A percentile compares a stretch with the other conserved stretches of the same genome.
These are phyloP conservation scores for Sarcophaga rosellei DNA, from an alignment of 2,888 invertebrate species.

Conservation along the genomic window DNA sequence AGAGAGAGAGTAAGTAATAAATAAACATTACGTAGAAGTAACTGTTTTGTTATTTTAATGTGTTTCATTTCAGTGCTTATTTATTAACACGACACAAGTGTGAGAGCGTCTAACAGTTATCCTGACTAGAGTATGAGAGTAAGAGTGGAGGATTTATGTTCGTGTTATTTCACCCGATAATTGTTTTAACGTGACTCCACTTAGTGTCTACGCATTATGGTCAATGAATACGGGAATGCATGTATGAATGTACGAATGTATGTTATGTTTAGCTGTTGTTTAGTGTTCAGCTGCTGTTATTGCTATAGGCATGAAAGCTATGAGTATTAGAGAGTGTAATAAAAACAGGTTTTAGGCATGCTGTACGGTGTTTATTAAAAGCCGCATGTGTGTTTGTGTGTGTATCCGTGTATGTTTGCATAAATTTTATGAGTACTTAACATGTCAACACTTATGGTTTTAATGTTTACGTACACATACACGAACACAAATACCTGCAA, in stretches of 20 bases:
- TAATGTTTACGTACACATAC: slow-evolving; percentile 24
- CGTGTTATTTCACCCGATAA: slow-evolving; percentile 17
- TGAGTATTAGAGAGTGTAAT: no score
- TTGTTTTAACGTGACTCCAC: slow-evolving; percentile 47
- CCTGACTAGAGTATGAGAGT: neutral
- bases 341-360: no score
- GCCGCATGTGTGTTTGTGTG: neutral
- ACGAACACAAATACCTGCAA: neutral
- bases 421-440: slow-evolving; percentile 52
- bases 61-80: neutral
- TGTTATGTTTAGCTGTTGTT: slow-evolving; percentile 10
- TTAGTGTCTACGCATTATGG: slow-evolving; percentile 16
- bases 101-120: neutral
- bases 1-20: no score
- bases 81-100: neutral
- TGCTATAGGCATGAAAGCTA: no score
- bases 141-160: neutral
- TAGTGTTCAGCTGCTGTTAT: no score
- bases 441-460: slow-evolving; percentile 57
- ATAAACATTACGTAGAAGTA: neutral
- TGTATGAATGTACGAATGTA: neutral
- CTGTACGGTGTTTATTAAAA: neutral
- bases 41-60: slow-evolving; percentile 1
- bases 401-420: neutral
- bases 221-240: slow-evolving; percentile 3